phyloP scores from a whole-genome alignment of 2,888 invertebrate genomes.

The Drosophila emarginata region DNA sequence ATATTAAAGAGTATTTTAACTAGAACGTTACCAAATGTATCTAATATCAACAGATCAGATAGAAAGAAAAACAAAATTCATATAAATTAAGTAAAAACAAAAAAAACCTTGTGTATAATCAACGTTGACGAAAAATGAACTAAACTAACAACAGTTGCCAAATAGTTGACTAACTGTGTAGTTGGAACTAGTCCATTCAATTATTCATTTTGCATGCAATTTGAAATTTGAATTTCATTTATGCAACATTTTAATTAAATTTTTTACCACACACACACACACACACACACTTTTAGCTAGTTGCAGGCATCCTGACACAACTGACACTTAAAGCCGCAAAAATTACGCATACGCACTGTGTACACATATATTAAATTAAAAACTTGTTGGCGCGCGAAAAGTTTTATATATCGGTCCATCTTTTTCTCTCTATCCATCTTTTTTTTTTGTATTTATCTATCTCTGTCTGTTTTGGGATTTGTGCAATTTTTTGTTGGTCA shows the following conservation, averaged over 20 bases:
- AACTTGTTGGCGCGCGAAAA: constrained; percentile 54
- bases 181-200: constrained; percentile 54
- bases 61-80: too few species aligned
- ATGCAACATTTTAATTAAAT: constrained; percentile 38
- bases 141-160: constrained; percentile 39
- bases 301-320: constrained; percentile 24
- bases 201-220: constrained; percentile 66
- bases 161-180: constrained; percentile 24
- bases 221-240: constrained; percentile 27
- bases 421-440: neutral
- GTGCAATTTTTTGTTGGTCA: constrained; percentile 4
- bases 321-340: constrained; percentile 60
- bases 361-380: constrained; percentile 66
- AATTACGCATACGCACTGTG: constrained; percentile 71
- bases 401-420: constrained; percentile 23
- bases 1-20: neutral
- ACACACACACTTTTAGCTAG: constrained; percentile 10
- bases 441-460: neutral
- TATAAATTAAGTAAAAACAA: neutral
- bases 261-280: constrained; percentile 29
- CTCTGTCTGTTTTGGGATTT: neutral
- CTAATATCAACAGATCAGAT: too few species aligned
- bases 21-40: neutral
- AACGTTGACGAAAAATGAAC: constrained; percentile 44
- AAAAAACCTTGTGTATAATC: constrained; percentile 8